Percentiles rank a stretch among this genome's conserved stretches.
Conservation (phyloP, 2,888 invertebrate species). For the Proisotoma minuta region DNA sequence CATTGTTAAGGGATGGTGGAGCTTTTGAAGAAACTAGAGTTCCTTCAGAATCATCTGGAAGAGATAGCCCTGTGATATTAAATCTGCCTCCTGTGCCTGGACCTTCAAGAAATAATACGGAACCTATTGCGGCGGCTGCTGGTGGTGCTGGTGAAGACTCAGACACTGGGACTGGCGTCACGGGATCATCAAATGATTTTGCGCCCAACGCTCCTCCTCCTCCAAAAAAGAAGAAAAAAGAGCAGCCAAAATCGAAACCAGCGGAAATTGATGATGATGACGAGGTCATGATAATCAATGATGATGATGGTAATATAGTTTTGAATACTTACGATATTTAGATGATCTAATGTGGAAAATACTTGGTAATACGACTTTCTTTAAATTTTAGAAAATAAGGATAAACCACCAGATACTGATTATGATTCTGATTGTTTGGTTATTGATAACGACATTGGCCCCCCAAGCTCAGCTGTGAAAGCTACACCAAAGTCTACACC, state of each 20-base stretch:
- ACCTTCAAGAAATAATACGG: neutral
- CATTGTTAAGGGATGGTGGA: neutral
- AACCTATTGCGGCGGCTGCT: no score
- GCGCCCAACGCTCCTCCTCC: neutral
- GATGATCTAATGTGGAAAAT: no score
- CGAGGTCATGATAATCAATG: neutral
- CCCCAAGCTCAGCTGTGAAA: neutral
- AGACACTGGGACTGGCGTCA: neutral
- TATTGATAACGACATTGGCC: no score
- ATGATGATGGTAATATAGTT: neutral
- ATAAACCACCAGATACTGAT: conserved; percentile 3
- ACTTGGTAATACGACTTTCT: no score
- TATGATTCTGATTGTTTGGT: neutral
- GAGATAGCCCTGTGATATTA: neutral
- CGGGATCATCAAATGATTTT: neutral
- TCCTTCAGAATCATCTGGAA: neutral
- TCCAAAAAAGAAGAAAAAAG: neutral
- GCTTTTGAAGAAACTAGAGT: neutral
- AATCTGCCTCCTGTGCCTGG: neutral
- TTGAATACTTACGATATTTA: no score
- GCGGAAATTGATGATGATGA: neutral
- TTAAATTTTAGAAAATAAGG: no score
- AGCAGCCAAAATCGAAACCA: no score
- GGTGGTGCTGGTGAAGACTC: neutral
- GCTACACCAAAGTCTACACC: neutral